Base-by-base conservation (phyloP, 92 coral and sea anemone genomes). In the Palythoa heliodiscus region DNA sequence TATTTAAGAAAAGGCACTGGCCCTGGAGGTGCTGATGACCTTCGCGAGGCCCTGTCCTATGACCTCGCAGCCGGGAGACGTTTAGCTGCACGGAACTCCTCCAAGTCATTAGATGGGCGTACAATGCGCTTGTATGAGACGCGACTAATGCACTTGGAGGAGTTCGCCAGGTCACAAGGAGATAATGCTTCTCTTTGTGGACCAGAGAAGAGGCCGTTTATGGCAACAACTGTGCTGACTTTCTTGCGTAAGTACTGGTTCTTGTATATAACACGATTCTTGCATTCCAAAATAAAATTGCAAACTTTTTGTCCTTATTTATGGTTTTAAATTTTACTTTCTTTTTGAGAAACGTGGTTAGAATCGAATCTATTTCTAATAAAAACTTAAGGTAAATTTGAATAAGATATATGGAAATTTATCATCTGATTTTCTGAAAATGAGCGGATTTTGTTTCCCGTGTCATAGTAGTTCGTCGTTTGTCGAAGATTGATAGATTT, bases 101-200 rank as follows among this genome's bases (percentile, higher is more conserved):
- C 81, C 40, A 75, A 52, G 81, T 22, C 81, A 52, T 55, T 24
- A 11, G 82, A 76, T 11, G 68, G 23, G 24, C 82, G 69, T 35
- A 76, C 82, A 58, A 57, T 77, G 70, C 63, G 35, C 50, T 23
- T 75, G 40, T 75, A 75, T 38, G 70, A 58, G 16, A 77, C 70
- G 52, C 70, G 70, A 19, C 82, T 58, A 16, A 77, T 57, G 70
- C 82, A 77, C 69, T 77, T 57, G 70, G 82, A 77, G 25, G 70
- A 55, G 82, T 77, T 77, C 70, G 82, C 70, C 25, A 77, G 57
- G 70, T 55, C 50, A 16, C 82, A 77, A 19, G 82, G 82, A 35
- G 70, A 77, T 19, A 40, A 57, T 40, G 82, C 70, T 35, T 11
- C 19, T 13, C 40, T 76, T 24, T 53, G 11, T 23, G 78, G 78